phyloP scores from a whole-genome alignment of 2,797 vertebrate genomes.

The Pangasius macronema region DNA sequence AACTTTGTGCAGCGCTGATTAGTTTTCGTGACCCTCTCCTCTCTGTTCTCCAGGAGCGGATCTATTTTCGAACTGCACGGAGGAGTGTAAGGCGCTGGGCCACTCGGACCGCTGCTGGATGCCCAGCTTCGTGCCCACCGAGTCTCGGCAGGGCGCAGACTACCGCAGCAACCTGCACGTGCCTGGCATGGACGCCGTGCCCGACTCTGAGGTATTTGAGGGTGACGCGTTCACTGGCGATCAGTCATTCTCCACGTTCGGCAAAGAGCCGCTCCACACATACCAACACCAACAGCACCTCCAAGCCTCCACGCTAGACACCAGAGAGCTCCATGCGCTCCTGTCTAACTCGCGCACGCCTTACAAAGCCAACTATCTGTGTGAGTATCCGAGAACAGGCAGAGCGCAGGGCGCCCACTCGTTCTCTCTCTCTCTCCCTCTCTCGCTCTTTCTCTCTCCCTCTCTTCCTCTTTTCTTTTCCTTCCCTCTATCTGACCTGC shows the following conservation, averaged over 20 bases:
- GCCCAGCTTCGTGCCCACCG: conserved; percentile 86
- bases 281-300: conserved; percentile 59
- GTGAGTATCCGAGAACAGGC: conserved; percentile 82
- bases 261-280: conserved; percentile 81
- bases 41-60: conserved; percentile 76
- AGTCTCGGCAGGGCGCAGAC: conserved; percentile 86
- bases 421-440: conserved; percentile 31
- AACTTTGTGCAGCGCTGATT: not conserved
- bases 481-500: conserved; percentile 49
- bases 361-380: conserved; percentile 93
- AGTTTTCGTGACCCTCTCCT: conserved; percentile 55
- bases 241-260: conserved; percentile 90
- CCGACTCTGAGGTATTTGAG: conserved; percentile 89
- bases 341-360: conserved; percentile 89
- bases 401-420: conserved; percentile 42
- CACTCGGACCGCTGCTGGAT: conserved; percentile 92
- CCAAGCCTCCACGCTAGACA: conserved; percentile 80
- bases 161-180: conserved; percentile 90
- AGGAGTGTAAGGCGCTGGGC: conserved; percentile 88
- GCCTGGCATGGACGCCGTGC: conserved; percentile 88
- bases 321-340: conserved; percentile 91
- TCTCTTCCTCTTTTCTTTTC: conserved; percentile 2
- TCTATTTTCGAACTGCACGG: conserved; percentile 89
- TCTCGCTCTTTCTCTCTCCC: conserved; percentile 3
- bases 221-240: conserved; percentile 82